Conservation (phyloP, 2,113 vertebrate genomes). For the Vulpes vulpes region DNA sequence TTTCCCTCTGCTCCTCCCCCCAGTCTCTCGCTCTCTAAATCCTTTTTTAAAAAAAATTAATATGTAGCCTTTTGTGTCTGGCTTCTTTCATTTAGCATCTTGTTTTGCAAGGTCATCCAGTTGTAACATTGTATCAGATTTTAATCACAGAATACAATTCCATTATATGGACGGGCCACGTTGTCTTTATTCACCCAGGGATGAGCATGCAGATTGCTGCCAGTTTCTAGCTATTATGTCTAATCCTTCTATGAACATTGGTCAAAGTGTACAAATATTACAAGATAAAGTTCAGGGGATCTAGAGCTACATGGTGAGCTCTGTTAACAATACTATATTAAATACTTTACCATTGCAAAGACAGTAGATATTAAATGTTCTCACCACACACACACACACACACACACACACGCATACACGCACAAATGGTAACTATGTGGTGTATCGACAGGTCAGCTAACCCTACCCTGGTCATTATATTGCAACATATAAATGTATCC, state of each 20-base stretch:
- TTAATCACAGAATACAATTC: not conserved
- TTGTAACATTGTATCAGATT: not conserved
- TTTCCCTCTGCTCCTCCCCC: too few species aligned
- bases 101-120: too few species aligned
- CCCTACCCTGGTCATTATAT: accelerated
- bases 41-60: too few species aligned
- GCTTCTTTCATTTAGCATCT: too few species aligned
- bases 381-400: not conserved
- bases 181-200: not conserved
- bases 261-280: not conserved
- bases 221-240: not conserved
- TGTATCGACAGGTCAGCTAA: not conserved
- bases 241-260: not conserved
- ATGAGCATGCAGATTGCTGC: not conserved
- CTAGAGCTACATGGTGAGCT: accelerated
- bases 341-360: not conserved
- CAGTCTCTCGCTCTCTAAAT: too few species aligned
- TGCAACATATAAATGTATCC: not conserved
- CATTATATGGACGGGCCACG: not conserved
- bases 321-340: accelerated
- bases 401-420: not conserved
- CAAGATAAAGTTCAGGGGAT: not conserved
- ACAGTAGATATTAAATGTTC: not conserved
- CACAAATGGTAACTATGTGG: not conserved
- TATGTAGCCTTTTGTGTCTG: too few species aligned